Evolutionary conservation across 2,113 vertebrate genomes (phyloP).

Genomic region (Lampris incognitus): DNA sequence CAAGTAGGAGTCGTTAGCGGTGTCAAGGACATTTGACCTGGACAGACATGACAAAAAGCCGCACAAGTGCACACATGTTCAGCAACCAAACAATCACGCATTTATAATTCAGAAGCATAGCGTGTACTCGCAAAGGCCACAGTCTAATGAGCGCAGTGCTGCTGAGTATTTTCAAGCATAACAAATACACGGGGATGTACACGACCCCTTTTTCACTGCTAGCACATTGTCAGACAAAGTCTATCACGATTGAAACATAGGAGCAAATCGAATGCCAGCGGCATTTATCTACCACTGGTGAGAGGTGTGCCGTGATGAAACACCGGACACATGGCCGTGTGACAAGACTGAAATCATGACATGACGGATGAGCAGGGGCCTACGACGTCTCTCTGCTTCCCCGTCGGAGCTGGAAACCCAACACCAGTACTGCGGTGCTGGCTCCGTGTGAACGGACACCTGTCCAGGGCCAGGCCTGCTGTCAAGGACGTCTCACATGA

Average conservation of each 20-base stretch:
- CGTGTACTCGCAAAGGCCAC: neutral
- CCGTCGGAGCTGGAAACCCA: slow-evolving; percentile 17
- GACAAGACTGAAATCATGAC: slow-evolving; percentile 47
- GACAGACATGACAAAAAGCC: slow-evolving; percentile 6
- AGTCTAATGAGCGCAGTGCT: neutral
- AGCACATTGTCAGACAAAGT: neutral
- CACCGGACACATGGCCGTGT: slow-evolving; percentile 17
- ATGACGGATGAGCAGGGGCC: slow-evolving; percentile 30
- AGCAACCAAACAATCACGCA: neutral
- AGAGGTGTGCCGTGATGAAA: neutral
- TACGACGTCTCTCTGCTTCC: slow-evolving; percentile 26
- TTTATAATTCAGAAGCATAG: neutral
- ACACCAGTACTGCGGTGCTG: slow-evolving; percentile 16
- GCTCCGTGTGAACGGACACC: slow-evolving; percentile 68
- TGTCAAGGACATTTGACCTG: slow-evolving; percentile 89
- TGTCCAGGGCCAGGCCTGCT: slow-evolving; percentile 65
- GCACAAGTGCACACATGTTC: neutral
- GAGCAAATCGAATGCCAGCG: neutral
- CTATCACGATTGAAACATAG: neutral
- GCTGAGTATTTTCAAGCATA: slow-evolving; percentile 5
- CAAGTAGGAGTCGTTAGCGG: slow-evolving; percentile 82
- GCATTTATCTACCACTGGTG: neutral
- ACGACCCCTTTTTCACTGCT: neutral
- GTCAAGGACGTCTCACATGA: slow-evolving; percentile 78
- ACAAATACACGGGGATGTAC: neutral